Base-by-base conservation (phyloP, 2,888 invertebrate genomes). In the Schizaphis graminum region DNA sequence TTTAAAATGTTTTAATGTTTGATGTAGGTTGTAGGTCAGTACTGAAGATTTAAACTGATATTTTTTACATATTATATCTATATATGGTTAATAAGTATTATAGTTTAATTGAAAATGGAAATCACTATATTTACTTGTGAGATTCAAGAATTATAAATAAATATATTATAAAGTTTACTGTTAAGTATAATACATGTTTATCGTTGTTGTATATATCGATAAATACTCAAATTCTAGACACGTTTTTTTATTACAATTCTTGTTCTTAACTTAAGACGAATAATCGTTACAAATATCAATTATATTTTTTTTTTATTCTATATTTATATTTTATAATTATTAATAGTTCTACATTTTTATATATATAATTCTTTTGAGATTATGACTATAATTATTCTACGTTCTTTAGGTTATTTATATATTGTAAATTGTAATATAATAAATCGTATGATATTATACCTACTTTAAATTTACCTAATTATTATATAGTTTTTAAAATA, bases 211-310 rank as follows among this genome's bases (percentile, higher is more conserved):
- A 16, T 61, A 21, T 85, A 84, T 91, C 53, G 35, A 26, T 67
- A 28, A 26, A 87, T 35, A 49, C 10, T 67, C 49, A 8, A 92
- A 88, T 92, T 92, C 92, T 61, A 87, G 49, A 87, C 87, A 87
- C 86, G 49, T 92, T 49, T 86, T 57, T 28, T 49, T 28, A 28
- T 61, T 92, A 87, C 44, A 87, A 53, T 67, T 49, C 5, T 61
- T 26, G 57, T 49, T 35, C 61, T 35, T 28, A 47, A 61, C 53
- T 53, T 53, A 77, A 35, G 1, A 21, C 21, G 2, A 53, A 92
- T 87, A 87, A 87, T 87, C 28, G 28, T 53, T 16, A 67, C 67
- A 41, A 92, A 61, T 47, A 16, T 61, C 7, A 10, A 87, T 92
- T 87, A 53, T 67, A 61, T 67, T 87, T 47, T 4, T 47, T 10